Conservation (phyloP, 2,797 vertebrate genomes). For the Hydrolagus colliei region DNA sequence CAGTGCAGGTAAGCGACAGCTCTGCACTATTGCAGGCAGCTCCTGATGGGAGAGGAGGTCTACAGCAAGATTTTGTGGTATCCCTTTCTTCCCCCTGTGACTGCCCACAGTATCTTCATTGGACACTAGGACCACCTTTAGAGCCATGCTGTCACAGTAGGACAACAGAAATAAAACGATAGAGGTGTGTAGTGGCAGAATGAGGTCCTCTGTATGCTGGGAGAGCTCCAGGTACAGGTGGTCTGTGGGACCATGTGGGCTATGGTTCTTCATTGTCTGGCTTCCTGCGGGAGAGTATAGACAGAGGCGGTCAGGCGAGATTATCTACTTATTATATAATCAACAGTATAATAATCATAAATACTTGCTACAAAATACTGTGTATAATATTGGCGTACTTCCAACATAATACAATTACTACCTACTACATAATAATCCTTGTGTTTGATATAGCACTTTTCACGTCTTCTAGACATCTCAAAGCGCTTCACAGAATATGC, state of each 20-base stretch:
- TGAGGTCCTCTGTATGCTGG: constrained; percentile 47
- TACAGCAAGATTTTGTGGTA: constrained; percentile 47
- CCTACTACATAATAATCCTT: too few relatives aligned
- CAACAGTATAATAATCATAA: background rate
- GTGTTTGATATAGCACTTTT: too few relatives aligned
- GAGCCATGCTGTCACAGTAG: constrained; percentile 77
- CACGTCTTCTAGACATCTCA: too few relatives aligned
- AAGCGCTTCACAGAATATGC: too few relatives aligned
- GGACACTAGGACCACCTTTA: constrained; percentile 62
- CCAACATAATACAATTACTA: too few relatives aligned
- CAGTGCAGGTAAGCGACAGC: constrained; percentile 76
- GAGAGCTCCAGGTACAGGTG: constrained; percentile 71
- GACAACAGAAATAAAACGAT: constrained; percentile 80
- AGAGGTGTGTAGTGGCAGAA: constrained; percentile 79
- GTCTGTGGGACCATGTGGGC: constrained; percentile 46
- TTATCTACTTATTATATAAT: background rate
- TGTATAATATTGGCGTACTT: background rate
- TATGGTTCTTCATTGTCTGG: constrained; percentile 60
- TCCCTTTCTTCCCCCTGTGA: constrained; percentile 38
- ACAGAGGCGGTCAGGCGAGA: too few relatives aligned
- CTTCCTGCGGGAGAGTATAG: background rate
- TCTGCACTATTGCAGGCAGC: constrained; percentile 68
- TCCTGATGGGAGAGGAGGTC: constrained; percentile 51
- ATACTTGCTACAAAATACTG: background rate
- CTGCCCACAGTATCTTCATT: constrained; percentile 34